These are phyloP conservation scores for Ips typographus DNA, from an alignment of 1,140 invertebrate species.

Conservation along the genomic window DNA sequence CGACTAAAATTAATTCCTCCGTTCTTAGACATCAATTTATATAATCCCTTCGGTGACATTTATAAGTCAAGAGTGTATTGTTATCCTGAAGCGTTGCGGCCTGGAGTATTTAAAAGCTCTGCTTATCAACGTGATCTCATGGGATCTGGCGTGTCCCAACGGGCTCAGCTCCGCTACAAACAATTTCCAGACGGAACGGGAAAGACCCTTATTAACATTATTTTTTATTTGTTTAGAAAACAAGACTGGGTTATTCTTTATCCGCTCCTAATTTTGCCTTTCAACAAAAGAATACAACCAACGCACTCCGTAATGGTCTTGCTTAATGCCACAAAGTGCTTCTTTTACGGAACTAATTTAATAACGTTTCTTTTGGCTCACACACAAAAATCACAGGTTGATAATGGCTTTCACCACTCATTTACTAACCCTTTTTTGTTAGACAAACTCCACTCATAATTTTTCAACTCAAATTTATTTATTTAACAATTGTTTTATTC, in stretches of 20 bases:
- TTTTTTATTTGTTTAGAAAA: slow-evolving; percentile 33
- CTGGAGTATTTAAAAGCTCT: slow-evolving; percentile 50
- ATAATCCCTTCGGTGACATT: slow-evolving; percentile 50
- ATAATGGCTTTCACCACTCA: too few relatives aligned
- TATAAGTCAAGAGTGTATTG: slow-evolving; percentile 52
- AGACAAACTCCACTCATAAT: too few relatives aligned
- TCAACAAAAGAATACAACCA: slow-evolving; percentile 21
- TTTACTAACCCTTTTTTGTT: too few relatives aligned
- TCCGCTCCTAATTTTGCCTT: slow-evolving; percentile 18
- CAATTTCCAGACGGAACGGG: slow-evolving; percentile 27
- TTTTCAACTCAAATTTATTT: too few relatives aligned
- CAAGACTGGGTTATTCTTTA: slow-evolving; percentile 26
- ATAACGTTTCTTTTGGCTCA: slow-evolving; percentile 2
- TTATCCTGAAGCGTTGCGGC: slow-evolving; percentile 47
- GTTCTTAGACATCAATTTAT: slow-evolving; percentile 51
- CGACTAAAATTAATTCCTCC: slow-evolving; percentile 51
- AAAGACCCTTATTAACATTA: slow-evolving; percentile 35
- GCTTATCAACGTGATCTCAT: slow-evolving; percentile 48
- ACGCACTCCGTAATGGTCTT: slow-evolving; percentile 12
- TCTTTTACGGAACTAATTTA: slow-evolving; percentile 11
- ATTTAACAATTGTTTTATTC: too few relatives aligned
- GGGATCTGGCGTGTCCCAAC: slow-evolving; percentile 29
- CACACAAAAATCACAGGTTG: not conserved
- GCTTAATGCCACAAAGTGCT: slow-evolving; percentile 9
- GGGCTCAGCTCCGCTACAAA: slow-evolving; percentile 21